Conservation (phyloP, 2,888 invertebrate genomes). For the Lepeophtheirus nordmannii region DNA sequence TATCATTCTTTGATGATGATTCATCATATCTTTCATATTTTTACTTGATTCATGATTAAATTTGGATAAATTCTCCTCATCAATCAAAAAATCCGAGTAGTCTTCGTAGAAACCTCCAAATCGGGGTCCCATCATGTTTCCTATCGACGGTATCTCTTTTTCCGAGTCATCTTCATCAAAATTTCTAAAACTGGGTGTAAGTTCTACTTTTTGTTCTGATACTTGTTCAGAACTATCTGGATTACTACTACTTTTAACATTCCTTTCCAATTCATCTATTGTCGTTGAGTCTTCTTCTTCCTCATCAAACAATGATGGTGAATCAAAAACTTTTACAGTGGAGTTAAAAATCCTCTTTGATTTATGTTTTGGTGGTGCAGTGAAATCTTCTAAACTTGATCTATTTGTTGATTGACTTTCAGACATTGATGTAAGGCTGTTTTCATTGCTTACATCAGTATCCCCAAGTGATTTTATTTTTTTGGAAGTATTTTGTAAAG, state of each 20-base stretch:
- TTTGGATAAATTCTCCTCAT: too few species aligned
- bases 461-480: too few species aligned
- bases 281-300: background rate
- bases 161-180: background rate
- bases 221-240: too few species aligned
- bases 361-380: background rate
- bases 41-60: too few species aligned
- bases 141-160: too few species aligned
- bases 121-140: background rate
- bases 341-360: background rate
- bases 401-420: background rate
- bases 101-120: background rate
- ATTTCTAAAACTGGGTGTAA: background rate
- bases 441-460: too few species aligned
- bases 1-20: too few species aligned
- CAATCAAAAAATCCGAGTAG: background rate
- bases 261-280: background rate
- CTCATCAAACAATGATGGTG: background rate
- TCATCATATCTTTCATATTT: too few species aligned
- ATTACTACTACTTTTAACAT: background rate
- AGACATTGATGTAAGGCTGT: too few species aligned
- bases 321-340: background rate
- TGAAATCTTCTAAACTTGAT: background rate
- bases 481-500: too few species aligned
- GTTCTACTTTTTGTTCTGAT: background rate